A percentile compares a stretch with the other conserved stretches of the same genome.
phyloP scores from a whole-genome alignment of 2,113 vertebrate species.

The Pristiophorus japonicus region DNA sequence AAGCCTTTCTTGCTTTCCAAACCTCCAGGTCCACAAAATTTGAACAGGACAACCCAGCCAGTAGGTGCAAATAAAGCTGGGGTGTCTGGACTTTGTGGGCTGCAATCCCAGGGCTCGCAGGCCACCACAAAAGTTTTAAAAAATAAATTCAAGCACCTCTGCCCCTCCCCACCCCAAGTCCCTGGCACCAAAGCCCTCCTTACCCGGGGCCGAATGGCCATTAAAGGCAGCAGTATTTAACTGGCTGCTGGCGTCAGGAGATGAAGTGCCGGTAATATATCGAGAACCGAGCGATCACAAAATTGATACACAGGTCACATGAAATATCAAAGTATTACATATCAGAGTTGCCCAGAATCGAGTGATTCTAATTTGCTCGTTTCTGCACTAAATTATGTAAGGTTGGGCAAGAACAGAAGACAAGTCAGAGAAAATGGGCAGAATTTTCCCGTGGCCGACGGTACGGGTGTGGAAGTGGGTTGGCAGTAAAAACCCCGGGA shows the following conservation, averaged over 20 bases:
- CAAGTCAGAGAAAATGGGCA: too few species aligned
- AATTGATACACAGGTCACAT: background rate
- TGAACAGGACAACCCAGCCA: background rate
- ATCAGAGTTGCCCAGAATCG: background rate
- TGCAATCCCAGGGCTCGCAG: background rate
- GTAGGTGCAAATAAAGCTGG: background rate
- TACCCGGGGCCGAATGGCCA: background rate
- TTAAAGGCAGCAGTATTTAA: background rate
- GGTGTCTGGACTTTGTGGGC: background rate
- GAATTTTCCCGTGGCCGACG: too few species aligned
- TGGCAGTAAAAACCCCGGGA: too few species aligned
- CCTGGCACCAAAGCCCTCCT: background rate
- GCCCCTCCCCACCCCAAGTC: background rate
- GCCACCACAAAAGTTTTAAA: background rate
- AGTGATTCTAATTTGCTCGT: background rate
- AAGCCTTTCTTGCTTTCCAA: background rate
- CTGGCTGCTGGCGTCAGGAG: background rate
- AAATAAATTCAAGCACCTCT: background rate
- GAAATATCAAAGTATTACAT: background rate
- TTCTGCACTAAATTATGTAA: too few species aligned
- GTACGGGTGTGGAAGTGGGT: too few species aligned
- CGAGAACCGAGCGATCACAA: background rate
- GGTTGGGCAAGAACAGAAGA: too few species aligned
- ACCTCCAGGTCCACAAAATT: background rate
- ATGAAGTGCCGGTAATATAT: background rate